phyloP scores from a whole-genome alignment of 2,888 invertebrate species.

The Macrosiphum euphorbiae region DNA sequence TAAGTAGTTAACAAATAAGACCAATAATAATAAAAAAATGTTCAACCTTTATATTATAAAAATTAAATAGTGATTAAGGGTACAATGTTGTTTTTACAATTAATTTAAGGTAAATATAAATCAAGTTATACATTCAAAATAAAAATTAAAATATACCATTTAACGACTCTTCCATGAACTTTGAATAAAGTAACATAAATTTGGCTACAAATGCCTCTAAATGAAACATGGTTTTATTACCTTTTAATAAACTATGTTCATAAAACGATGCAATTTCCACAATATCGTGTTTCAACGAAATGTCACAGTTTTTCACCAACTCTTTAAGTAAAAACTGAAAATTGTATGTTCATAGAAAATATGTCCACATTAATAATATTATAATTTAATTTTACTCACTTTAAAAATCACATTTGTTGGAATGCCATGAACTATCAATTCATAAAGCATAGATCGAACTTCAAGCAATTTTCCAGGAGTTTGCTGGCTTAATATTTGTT shows the following conservation, averaged over 20 bases:
- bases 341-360: constrained; percentile 35
- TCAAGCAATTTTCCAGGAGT: constrained; percentile 86
- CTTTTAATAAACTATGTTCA: constrained; percentile 92
- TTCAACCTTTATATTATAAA: neutral
- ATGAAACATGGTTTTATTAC: constrained; percentile 96
- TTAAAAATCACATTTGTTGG: constrained; percentile 93
- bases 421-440: constrained; percentile 92
- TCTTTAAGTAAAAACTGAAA: constrained; percentile 82
- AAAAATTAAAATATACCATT: constrained; percentile 45
- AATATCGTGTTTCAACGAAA: constrained; percentile 87
- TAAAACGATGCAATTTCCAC: constrained; percentile 88
- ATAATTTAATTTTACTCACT: constrained; percentile 69
- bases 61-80: neutral
- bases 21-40: neutral
- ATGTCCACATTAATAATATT: neutral
- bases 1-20: neutral
- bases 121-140: neutral
- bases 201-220: constrained; percentile 97
- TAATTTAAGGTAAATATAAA: neutral
- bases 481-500: constrained; percentile 88
- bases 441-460: constrained; percentile 90
- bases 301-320: constrained; percentile 90
- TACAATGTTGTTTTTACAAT: neutral
- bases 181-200: constrained; percentile 95
- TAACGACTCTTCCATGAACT: constrained; percentile 80